Conservation (phyloP, 2,797 vertebrate species). For the Spinus pinus region DNA sequence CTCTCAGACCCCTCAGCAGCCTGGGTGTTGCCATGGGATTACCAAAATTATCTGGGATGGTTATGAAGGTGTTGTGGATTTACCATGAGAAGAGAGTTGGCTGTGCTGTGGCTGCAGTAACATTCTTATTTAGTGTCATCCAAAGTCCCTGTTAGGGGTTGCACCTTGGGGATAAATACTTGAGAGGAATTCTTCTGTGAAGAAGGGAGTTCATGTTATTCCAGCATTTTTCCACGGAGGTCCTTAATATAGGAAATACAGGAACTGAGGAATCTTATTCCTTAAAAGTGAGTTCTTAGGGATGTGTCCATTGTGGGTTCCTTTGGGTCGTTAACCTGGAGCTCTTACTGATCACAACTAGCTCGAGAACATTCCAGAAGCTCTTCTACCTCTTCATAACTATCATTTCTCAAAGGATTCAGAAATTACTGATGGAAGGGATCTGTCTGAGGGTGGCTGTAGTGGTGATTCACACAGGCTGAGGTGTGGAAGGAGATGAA, state of each 20-base stretch:
- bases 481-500: not conserved
- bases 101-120: not conserved
- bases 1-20: not conserved
- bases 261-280: not conserved
- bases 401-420: not conserved
- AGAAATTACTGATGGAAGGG: not conserved
- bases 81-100: not conserved
- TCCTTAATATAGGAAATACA: not conserved
- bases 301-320: not conserved
- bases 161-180: rapidly evolving
- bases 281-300: not conserved
- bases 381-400: not conserved
- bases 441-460: rapidly evolving
- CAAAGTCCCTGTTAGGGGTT: not conserved
- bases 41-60: rapidly evolving
- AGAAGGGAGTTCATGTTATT: not conserved
- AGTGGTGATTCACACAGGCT: not conserved
- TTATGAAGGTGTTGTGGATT: not conserved
- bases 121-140: not conserved
- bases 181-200: not conserved
- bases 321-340: not conserved
- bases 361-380: not conserved
- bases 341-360: not conserved
- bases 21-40: rapidly evolving
- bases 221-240: rapidly evolving